A percentile compares a stretch with the other conserved stretches of the same genome.
Conservation (phyloP, 1,140 invertebrate genomes). For the Leptoteleia sp. region DNA sequence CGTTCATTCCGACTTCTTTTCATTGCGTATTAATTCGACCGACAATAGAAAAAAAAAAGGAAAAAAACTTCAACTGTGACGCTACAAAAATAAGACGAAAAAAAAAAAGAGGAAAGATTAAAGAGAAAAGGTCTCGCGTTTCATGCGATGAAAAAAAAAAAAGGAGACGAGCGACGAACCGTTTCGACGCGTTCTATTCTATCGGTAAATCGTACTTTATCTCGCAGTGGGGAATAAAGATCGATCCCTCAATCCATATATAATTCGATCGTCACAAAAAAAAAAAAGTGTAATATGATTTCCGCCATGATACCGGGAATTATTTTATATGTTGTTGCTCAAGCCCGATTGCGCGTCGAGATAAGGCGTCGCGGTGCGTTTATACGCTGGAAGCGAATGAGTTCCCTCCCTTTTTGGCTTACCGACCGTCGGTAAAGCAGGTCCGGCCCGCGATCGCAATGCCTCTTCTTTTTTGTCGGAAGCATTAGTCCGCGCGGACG, state of each 20-base stretch:
- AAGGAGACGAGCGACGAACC: constrained; percentile 53
- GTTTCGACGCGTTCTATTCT: constrained; percentile 62
- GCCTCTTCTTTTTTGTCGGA: too few relatives aligned
- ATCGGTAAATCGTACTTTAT: constrained; percentile 64
- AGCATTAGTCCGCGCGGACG: too few relatives aligned
- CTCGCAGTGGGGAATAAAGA: constrained; percentile 39
- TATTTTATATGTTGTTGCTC: too few relatives aligned
- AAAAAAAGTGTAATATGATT: too few relatives aligned
- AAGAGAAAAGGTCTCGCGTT: constrained; percentile 45
- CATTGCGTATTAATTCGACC: too few relatives aligned
- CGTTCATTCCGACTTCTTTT: too few relatives aligned
- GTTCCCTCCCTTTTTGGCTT: background rate
- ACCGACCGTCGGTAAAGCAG: constrained; percentile 14
- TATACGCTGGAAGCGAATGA: background rate
- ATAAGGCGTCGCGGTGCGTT: constrained; percentile 1
- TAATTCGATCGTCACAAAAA: too few relatives aligned
- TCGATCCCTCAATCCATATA: constrained; percentile 63
- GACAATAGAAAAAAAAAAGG: too few relatives aligned
- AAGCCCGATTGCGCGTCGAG: too few relatives aligned
- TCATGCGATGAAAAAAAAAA: constrained; percentile 52
- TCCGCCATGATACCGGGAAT: constrained; percentile 45
- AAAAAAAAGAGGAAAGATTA: constrained; percentile 34
- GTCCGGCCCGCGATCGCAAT: background rate
- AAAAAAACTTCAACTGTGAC: constrained; percentile 28
- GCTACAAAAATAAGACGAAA: constrained; percentile 30